Conservation (phyloP, 2,797 vertebrate species). For the Orientallactaga sibirica region DNA sequence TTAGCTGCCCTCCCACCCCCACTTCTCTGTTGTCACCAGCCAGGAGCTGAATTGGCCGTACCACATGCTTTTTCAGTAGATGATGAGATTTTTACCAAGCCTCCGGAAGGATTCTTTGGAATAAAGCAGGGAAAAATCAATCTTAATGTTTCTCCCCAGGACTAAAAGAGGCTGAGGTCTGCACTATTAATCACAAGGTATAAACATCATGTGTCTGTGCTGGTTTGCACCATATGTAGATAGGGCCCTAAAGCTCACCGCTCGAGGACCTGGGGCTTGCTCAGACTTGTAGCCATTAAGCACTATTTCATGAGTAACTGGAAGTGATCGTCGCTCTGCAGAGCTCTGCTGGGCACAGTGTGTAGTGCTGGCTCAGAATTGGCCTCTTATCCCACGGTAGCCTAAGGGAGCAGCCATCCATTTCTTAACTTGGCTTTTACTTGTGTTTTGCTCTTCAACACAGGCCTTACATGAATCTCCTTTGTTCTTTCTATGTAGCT, state of each 20-base stretch:
- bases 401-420: not conserved
- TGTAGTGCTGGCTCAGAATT: not conserved
- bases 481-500: constrained; percentile 28
- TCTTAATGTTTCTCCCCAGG: constrained; percentile 49
- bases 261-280: not conserved
- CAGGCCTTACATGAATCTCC: not conserved
- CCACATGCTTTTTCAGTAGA: constrained; percentile 29
- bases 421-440: not conserved
- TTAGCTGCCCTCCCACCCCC: not conserved
- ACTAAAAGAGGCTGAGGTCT: constrained; percentile 2
- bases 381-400: not conserved
- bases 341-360: not conserved
- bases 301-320: not conserved
- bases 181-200: not conserved
- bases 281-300: not conserved
- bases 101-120: constrained; percentile 67
- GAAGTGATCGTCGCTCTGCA: not conserved
- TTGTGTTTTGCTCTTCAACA: constrained; percentile 26
- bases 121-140: constrained; percentile 65
- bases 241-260: not conserved
- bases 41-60: constrained; percentile 52
- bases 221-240: not conserved
- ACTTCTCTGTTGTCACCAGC: constrained; percentile 1
- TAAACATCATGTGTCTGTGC: not conserved
- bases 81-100: constrained; percentile 65